A percentile compares a stretch with the other conserved stretches of the same genome.
Evolutionary conservation across 2,113 vertebrate genomes (phyloP).

Genomic region (Elephantulus edwardii): DNA sequence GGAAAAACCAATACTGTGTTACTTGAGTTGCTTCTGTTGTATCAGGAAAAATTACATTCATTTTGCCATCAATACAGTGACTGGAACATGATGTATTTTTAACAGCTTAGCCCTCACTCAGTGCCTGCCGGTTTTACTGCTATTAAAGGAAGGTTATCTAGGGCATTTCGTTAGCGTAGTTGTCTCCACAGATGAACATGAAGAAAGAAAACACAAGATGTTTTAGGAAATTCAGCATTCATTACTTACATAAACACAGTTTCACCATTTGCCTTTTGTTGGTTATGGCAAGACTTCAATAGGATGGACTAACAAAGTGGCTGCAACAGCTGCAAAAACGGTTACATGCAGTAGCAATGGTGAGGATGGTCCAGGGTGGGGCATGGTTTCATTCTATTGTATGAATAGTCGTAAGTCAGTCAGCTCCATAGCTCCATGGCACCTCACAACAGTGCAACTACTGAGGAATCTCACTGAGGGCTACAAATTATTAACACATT

Average conservation of each 20-base stretch:
- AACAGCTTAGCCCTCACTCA: conserved; percentile 24
- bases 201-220: background rate
- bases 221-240: conserved; percentile 39
- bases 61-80: conserved; percentile 21
- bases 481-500: background rate
- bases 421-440: no score
- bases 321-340: no score
- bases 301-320: no score
- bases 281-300: no score
- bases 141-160: conserved; percentile 38
- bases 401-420: no score
- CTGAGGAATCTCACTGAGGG: background rate
- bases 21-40: conserved; percentile 36
- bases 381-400: no score
- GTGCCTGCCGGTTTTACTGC: background rate
- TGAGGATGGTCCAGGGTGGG: no score
- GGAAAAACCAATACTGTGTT: background rate
- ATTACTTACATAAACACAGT: conserved; percentile 32
- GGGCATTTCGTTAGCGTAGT: conserved; percentile 9
- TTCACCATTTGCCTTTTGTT: conserved; percentile 14
- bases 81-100: conserved; percentile 18
- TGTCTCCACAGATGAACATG: conserved; percentile 37
- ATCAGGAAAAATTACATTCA: conserved; percentile 51
- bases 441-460: no score
- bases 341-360: no score